Conservation (phyloP, 2,888 invertebrate genomes). For the Sinopyrophorus schimmeli region DNA sequence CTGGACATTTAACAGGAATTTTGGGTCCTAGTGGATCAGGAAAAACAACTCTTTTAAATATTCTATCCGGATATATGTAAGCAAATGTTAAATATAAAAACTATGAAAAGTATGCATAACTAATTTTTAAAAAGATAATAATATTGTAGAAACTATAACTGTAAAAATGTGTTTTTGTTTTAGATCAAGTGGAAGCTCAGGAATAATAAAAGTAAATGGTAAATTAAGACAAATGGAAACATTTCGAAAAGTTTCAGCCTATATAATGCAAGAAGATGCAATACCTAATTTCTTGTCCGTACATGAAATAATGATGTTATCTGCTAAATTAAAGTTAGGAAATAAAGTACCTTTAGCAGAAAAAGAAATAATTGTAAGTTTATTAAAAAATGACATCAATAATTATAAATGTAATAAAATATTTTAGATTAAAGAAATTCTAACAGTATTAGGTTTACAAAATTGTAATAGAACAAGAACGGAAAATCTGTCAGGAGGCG, state of each 20-base stretch:
- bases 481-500: slow-evolving; percentile 74
- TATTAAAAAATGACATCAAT: slow-evolving; percentile 32
- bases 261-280: slow-evolving; percentile 81
- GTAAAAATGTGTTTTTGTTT: too few species aligned
- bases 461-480: slow-evolving; percentile 68
- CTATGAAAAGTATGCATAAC: background rate
- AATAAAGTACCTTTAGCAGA: slow-evolving; percentile 60
- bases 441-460: slow-evolving; percentile 70
- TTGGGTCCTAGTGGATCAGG: slow-evolving; percentile 80
- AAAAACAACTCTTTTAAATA: slow-evolving; percentile 75
- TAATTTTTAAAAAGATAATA: too few species aligned
- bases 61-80: slow-evolving; percentile 76
- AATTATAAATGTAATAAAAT: too few species aligned
- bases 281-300: slow-evolving; percentile 74
- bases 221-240: slow-evolving; percentile 66
- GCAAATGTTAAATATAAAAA: slow-evolving; percentile 39
- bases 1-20: slow-evolving; percentile 69
- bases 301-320: slow-evolving; percentile 72
- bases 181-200: slow-evolving; percentile 63
- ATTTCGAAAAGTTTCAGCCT: slow-evolving; percentile 75
- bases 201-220: slow-evolving; percentile 70
- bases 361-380: slow-evolving; percentile 67
- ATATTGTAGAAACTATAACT: too few species aligned
- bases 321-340: slow-evolving; percentile 74
- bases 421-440: slow-evolving; percentile 62